A percentile compares a stretch with the other conserved stretches of the same genome.
These are phyloP conservation scores for Trematomus loennbergii DNA, from an alignment of 2,113 vertebrate species.

Conservation along the genomic window DNA sequence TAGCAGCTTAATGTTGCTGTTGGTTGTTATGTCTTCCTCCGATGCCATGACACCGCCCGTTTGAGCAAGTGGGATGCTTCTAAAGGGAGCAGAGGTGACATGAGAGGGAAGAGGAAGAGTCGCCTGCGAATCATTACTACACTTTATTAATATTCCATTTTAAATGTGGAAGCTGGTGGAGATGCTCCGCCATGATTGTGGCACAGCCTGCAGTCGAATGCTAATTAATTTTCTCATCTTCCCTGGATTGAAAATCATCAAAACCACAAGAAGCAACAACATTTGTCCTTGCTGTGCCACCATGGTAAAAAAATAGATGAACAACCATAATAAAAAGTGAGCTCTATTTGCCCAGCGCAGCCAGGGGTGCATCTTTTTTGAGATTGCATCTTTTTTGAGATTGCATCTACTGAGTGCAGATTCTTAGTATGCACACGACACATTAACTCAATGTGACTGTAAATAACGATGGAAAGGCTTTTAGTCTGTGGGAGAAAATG, in stretches of 20 bases:
- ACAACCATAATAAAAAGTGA: conserved; percentile 15
- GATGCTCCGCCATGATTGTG: conserved; percentile 58
- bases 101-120: conserved; percentile 14
- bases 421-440: conserved; percentile 27
- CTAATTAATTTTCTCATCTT: conserved; percentile 71
- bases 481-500: conserved; percentile 35
- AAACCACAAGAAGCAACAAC: conserved; percentile 29
- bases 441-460: conserved; percentile 51
- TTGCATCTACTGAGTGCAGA: conserved; percentile 28
- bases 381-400: conserved; percentile 32
- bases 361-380: conserved; percentile 21
- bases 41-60: conserved; percentile 50
- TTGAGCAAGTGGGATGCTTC: conserved; percentile 33
- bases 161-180: conserved; percentile 62
- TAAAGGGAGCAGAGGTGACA: conserved; percentile 36
- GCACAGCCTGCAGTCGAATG: conserved; percentile 70
- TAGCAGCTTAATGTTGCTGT: conserved; percentile 82
- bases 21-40: background rate
- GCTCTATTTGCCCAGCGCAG: background rate
- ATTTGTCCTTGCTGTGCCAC: conserved; percentile 18
- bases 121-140: conserved; percentile 60
- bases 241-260: conserved; percentile 50
- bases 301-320: conserved; percentile 21
- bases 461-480: conserved; percentile 12
- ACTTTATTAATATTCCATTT: conserved; percentile 66